Conservation (phyloP, 1,140 invertebrate species). For the Nilaparvata lugens region DNA sequence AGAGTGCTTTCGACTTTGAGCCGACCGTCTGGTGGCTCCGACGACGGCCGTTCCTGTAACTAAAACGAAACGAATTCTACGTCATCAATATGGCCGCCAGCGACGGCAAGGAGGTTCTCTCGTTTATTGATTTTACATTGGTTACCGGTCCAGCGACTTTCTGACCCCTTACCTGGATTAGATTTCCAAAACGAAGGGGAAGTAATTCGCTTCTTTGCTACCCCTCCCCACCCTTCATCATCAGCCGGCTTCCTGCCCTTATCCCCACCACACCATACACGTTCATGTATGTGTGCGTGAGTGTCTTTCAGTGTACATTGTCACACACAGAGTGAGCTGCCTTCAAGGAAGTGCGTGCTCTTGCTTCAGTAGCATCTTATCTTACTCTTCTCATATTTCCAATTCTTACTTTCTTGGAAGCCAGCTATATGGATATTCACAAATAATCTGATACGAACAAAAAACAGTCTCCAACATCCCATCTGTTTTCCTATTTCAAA, state of each 20-base stretch:
- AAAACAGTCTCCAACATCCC: too few relatives aligned
- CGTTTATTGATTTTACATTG: slow-evolving; percentile 2
- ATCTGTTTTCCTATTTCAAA: too few relatives aligned
- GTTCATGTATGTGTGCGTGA: too few relatives aligned
- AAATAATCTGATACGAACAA: too few relatives aligned
- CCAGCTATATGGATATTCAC: too few relatives aligned
- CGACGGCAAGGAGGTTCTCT: neutral
- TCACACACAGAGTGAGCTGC: too few relatives aligned
- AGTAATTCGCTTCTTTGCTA: neutral
- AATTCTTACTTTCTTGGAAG: too few relatives aligned
- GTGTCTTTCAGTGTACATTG: too few relatives aligned
- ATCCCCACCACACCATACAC: neutral
- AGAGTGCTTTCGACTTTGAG: too few relatives aligned
- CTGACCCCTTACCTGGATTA: slow-evolving; percentile 5
- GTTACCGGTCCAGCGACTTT: neutral
- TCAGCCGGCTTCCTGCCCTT: neutral
- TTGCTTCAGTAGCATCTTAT: too few relatives aligned
- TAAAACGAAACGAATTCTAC: slow-evolving; percentile 4
- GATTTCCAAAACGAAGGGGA: slow-evolving; percentile 1
- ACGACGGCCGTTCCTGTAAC: neutral
- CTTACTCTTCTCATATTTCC: too few relatives aligned
- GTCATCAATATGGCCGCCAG: slow-evolving; percentile 1
- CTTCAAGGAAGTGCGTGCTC: too few relatives aligned
- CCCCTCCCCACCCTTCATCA: neutral
- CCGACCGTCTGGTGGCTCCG: neutral